Conservation (phyloP, 2,888 invertebrate species). For the Notocelia uddmanniana region DNA sequence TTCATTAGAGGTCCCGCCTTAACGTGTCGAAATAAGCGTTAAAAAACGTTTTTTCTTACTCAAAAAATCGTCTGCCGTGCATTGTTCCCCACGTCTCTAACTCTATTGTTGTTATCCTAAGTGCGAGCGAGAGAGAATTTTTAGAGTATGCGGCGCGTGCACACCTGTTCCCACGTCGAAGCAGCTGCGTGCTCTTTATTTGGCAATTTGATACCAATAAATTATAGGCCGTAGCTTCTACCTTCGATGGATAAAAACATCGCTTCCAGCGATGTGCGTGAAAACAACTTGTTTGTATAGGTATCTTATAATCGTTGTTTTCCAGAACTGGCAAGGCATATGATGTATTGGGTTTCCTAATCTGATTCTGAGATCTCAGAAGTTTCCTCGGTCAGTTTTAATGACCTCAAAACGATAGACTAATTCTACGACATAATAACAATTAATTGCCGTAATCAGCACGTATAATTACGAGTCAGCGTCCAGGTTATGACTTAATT, state of each 20-base stretch:
- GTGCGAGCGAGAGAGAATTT: slow-evolving; percentile 53
- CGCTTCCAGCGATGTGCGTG: slow-evolving; percentile 20
- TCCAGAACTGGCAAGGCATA: neutral
- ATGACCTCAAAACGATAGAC: slow-evolving; percentile 1
- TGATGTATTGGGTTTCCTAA: neutral
- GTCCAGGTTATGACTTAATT: slow-evolving; percentile 16
- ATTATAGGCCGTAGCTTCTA: slow-evolving; percentile 49
- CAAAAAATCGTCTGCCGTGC: slow-evolving; percentile 28
- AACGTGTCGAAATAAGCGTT: slow-evolving; percentile 33
- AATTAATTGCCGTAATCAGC: slow-evolving; percentile 24
- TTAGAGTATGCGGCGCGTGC: slow-evolving; percentile 62
- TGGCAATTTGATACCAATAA: slow-evolving; percentile 58
- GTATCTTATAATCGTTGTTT: neutral
- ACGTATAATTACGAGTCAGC: slow-evolving; percentile 21
- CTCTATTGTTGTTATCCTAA: slow-evolving; percentile 51
- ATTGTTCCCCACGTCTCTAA: slow-evolving; percentile 46
- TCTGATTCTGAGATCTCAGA: neutral
- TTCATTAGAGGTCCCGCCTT: slow-evolving; percentile 31
- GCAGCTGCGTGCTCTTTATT: slow-evolving; percentile 70
- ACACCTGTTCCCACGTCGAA: slow-evolving; percentile 68
- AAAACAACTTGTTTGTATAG: slow-evolving; percentile 4
- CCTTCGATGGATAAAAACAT: slow-evolving; percentile 35
- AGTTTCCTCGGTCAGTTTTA: neutral
- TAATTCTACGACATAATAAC: slow-evolving; percentile 12
- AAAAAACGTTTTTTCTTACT: slow-evolving; percentile 37